Base-by-base conservation (phyloP, 2,888 invertebrate genomes). In the Lamellibrachia satsuma region DNA sequence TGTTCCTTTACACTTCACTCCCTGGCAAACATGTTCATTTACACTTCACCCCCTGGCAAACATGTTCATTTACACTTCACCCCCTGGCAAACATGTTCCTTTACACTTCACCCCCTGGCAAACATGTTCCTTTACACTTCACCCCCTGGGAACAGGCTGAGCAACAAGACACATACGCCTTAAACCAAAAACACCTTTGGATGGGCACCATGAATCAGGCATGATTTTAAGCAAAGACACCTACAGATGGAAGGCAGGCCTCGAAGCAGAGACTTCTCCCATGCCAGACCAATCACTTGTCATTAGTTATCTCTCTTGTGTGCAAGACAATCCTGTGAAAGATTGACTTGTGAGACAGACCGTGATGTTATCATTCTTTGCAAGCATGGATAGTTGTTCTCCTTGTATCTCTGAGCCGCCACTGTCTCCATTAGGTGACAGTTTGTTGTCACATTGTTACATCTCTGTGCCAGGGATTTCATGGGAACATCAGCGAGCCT, bases 231-330 rank as follows among this genome's bases (percentile, higher is more conserved):
- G 39, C 39, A 39, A 39, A 39, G 39, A 39, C 39, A 39, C 39
- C 39, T 39, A 39, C 1, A 39, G 39, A 39, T 39, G 39, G 39
- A 11, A 22, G 22, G 22, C 75, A 75, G 15, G 11, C 22, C 75
- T 75, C 7, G 75, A 75, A 75, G 15, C 3, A 3, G 22, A 11
- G 57, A 22, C 75, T 22, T 75, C 75, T 39, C 75, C 11, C 6
- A 75, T 75, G 22, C 22, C n/a, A 22, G 75, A 15, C 15, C 75
- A 75, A 22, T 75, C 75, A 75, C 75, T 75, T 6, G 6, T 6
- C 75, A 75, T 75, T 75, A 75, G 75, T 75, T n/a, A 75, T 75
- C 22, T 75, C 75, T 75, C 60, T n/a, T 75, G 75, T 75, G 75
- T 75, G 75, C 75, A 11, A 39, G 22, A 15, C 75, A 75, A 75